A percentile compares a stretch with the other conserved stretches of the same genome.
These are phyloP conservation scores for Nibea albiflora DNA, from an alignment of 2,113 vertebrate genomes.

Conservation along the genomic window DNA sequence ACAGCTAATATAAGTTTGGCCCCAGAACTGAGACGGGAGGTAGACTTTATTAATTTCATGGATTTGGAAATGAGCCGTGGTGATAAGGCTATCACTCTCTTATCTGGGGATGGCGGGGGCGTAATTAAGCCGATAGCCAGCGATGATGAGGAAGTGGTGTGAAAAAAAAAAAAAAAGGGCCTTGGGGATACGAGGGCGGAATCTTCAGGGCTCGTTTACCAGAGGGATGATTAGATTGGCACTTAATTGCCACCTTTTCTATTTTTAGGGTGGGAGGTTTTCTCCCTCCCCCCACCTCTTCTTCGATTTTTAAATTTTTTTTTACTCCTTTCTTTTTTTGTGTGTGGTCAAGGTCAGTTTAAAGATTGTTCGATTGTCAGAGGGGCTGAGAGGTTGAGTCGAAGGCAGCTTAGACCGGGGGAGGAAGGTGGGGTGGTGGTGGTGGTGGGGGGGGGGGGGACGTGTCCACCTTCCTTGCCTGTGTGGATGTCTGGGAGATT, in stretches of 20 bases:
- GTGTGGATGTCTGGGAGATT: conserved; percentile 67
- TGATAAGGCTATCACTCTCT: conserved; percentile 82
- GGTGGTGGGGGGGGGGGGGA: background rate
- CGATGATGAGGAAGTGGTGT: conserved; percentile 74
- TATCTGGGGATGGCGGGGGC: conserved; percentile 78
- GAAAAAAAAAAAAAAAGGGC: conserved; percentile 52
- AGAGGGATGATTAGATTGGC: conserved; percentile 79
- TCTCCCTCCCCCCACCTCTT: conserved; percentile 26
- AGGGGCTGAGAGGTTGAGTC: conserved; percentile 38
- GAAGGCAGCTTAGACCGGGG: conserved; percentile 38
- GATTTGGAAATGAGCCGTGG: conserved; percentile 82
- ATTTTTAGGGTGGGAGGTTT: conserved; percentile 72
- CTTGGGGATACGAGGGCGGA: conserved; percentile 76
- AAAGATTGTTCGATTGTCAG: conserved; percentile 58
- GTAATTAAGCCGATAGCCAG: conserved; percentile 81
- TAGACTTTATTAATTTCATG: conserved; percentile 83
- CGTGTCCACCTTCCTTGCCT: conserved; percentile 12
- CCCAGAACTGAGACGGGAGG: conserved; percentile 68
- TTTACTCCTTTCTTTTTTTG: background rate
- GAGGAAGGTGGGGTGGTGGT: background rate
- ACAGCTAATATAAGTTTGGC: conserved; percentile 74
- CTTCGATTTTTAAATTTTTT: conserved; percentile 1
- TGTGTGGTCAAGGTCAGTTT: conserved; percentile 72
- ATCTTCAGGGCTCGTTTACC: conserved; percentile 78
- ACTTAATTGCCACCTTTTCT: conserved; percentile 81